These are phyloP conservation scores for Hirtodrosophila cameraria DNA, from an alignment of 2,888 invertebrate genomes.

Conservation along the genomic window DNA sequence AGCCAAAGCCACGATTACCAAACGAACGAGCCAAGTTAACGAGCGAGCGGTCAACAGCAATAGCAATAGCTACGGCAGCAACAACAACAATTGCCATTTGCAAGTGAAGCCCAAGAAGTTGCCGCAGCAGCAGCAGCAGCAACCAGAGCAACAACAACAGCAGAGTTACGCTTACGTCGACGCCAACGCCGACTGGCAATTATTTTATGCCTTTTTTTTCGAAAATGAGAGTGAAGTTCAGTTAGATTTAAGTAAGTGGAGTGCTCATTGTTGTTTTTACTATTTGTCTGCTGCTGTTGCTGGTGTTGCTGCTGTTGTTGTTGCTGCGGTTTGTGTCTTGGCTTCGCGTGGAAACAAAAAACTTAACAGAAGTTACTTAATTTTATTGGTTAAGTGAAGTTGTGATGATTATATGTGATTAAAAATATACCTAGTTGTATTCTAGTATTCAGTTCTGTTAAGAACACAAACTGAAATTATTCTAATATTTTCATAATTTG, in stretches of 20 bases:
- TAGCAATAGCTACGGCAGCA: conserved; percentile 24
- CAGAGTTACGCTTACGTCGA: conserved; percentile 8
- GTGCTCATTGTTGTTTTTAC: conserved; percentile 41
- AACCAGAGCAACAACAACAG: background rate
- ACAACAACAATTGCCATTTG: conserved; percentile 46
- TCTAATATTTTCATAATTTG: too few relatives aligned
- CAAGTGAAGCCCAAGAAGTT: conserved; percentile 71
- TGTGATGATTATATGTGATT: background rate
- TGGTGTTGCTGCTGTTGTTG: conserved; percentile 20
- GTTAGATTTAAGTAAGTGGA: conserved; percentile 47
- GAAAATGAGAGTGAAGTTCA: conserved; percentile 77
- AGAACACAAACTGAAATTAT: too few relatives aligned
- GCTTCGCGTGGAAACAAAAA: conserved; percentile 33
- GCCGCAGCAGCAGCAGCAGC: conserved; percentile 8
- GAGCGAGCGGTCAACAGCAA: conserved; percentile 56
- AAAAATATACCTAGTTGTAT: too few relatives aligned
- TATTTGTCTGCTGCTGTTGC: too few relatives aligned
- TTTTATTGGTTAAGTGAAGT: conserved; percentile 38
- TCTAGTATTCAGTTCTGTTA: too few relatives aligned
- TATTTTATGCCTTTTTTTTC: conserved; percentile 54
- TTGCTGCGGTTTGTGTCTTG: conserved; percentile 53
- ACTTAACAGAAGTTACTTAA: conserved; percentile 26
- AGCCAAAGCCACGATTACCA: conserved; percentile 44
- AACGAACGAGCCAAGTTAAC: conserved; percentile 43
- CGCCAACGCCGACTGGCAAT: conserved; percentile 49